Evolutionary conservation across 2,888 invertebrate species (phyloP).

Genomic region (Eupithecia exiguata): DNA sequence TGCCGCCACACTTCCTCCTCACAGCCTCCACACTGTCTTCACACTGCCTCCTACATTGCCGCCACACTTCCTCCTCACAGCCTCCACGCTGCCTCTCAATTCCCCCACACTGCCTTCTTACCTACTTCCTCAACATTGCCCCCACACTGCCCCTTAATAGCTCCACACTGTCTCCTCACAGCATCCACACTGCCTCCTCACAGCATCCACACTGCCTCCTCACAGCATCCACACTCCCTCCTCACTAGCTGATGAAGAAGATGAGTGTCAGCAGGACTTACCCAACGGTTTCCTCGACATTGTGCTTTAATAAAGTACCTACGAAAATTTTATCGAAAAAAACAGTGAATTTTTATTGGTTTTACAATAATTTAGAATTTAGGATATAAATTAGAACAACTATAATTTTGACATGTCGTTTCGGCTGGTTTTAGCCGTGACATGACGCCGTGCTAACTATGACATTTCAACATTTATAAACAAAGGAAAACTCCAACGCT

Average conservation of each 20-base stretch:
- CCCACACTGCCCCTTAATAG: too few relatives aligned
- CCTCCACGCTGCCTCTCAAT: too few relatives aligned
- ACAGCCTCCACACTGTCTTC: too few relatives aligned
- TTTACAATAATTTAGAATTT: slow-evolving; percentile 49
- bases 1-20: too few relatives aligned
- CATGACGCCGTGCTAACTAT: not conserved
- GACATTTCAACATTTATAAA: not conserved
- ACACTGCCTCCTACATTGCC: slow-evolving; percentile 20
- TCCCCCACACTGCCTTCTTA: too few relatives aligned
- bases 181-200: too few relatives aligned
- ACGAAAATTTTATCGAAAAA: slow-evolving; percentile 27
- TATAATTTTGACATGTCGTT: slow-evolving; percentile 57
- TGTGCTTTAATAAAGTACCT: slow-evolving; percentile 22
- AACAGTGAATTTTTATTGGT: slow-evolving; percentile 52
- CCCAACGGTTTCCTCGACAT: slow-evolving; percentile 67
- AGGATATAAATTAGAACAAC: slow-evolving; percentile 30
- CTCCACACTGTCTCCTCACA: too few relatives aligned
- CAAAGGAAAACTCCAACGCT: slow-evolving; percentile 1
- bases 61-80: too few relatives aligned
- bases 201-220: too few relatives aligned
- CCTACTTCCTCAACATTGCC: too few relatives aligned
- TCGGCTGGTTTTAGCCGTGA: slow-evolving; percentile 36
- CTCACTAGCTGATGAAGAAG: too few relatives aligned
- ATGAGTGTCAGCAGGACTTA: slow-evolving; percentile 39
- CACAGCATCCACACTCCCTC: too few relatives aligned